Base-by-base conservation (phyloP, 2,113 vertebrate genomes). In the Elephas maximus region DNA sequence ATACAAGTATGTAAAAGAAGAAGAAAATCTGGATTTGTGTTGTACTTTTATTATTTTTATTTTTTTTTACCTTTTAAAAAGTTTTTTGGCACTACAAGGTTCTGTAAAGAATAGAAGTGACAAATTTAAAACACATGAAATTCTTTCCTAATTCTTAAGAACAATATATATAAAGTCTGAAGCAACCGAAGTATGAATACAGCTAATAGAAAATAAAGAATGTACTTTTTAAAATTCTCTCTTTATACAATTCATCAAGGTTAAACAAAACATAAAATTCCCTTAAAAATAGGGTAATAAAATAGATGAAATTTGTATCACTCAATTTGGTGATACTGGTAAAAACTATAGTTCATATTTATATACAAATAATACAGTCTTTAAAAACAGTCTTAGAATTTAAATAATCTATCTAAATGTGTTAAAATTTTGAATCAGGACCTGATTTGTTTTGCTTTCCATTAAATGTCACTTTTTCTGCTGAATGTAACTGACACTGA, bases 301-400 rank as follows among this genome's bases (percentile, higher is more conserved):
- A 99, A 99, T 99, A 99, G 99, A 99, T 99, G 99, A 99, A 99
- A 99, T 99, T 99, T 99, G 99, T 99, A 99, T 99, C 99, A 99
- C 99, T 99, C 98, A 91, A 98, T 99, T 99, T 99, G 98, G 99
- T 99, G 99, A 99, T 99, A 99, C 99, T 96, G 99, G 99, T 99
- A 99, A 99, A 99, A 99, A 99, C 99, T 99, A 99, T 99, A 99
- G 96, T 98, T 98, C 98, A 98, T 99, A 99, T 99, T 98, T 99
- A 99, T 99, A 99, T 99, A 99, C 99, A 99, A 99, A 99, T 99
- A 99, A 99, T 99, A 99, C 99, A 99, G 95, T 93, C 98, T 98
- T 99, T 99, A 99, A 99, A 99, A 99, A 99, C 98, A 98, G 98
- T 99, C 98, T 99, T 98, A 98, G 96, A 99, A 99, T 99, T 99